Evolutionary conservation across 2,113 vertebrate genomes (phyloP).

Genomic region (Motacilla alba): DNA sequence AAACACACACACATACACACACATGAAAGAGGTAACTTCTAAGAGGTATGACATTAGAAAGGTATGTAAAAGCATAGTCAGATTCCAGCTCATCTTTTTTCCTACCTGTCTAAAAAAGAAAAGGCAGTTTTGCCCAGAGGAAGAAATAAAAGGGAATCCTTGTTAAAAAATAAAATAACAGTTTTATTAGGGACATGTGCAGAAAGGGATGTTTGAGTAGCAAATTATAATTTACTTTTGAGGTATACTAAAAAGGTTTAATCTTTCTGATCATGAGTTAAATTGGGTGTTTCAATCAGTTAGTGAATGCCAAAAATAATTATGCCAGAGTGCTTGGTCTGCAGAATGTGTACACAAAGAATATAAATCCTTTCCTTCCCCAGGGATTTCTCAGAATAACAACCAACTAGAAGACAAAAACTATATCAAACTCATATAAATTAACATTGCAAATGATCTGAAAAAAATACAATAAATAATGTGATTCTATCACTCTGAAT

Average conservation of each 20-base stretch:
- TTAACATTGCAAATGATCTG: constrained; percentile 97
- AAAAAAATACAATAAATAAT: constrained; percentile 93
- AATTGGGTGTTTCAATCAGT: constrained; percentile 89
- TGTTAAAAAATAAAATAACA: constrained; percentile 71
- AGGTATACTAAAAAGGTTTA: constrained; percentile 88
- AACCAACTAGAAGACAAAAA: constrained; percentile 90
- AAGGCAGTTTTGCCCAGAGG: constrained; percentile 76
- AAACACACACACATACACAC: neutral
- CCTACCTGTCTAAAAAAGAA: constrained; percentile 68
- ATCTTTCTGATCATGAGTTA: constrained; percentile 89
- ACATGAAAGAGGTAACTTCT: constrained; percentile 19
- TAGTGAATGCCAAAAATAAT: constrained; percentile 91
- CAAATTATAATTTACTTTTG: constrained; percentile 83
- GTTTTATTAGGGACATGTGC: constrained; percentile 72
- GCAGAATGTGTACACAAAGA: constrained; percentile 90
- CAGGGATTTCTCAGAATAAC: constrained; percentile 88
- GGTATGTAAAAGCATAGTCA: constrained; percentile 52
- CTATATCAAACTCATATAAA: constrained; percentile 92
- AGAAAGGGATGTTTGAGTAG: constrained; percentile 73
- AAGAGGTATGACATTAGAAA: constrained; percentile 70
- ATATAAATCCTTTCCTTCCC: constrained; percentile 90
- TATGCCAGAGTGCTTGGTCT: constrained; percentile 91
- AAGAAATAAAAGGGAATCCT: constrained; percentile 77
- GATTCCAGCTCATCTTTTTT: constrained; percentile 71
- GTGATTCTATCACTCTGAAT: constrained; percentile 84